A percentile compares a stretch with the other conserved stretches of the same genome.
phyloP scores from a whole-genome alignment of 64 coral and sea anemone genomes.

The Pocillopora verrucosa region DNA sequence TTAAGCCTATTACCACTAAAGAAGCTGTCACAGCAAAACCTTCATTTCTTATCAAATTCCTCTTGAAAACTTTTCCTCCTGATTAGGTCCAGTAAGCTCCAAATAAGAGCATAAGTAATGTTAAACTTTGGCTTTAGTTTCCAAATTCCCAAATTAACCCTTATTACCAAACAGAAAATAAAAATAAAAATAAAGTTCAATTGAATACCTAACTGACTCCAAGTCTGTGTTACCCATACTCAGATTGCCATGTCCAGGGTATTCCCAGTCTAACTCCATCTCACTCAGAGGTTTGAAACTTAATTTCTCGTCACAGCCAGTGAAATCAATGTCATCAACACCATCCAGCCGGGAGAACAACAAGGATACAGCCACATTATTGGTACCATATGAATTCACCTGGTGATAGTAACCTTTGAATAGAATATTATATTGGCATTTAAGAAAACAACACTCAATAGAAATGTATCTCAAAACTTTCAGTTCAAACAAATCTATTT shows the following conservation, averaged over 20 bases:
- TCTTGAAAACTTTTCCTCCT: no score
- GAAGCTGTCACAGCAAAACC: no score
- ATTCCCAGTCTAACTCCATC: constrained; percentile 92
- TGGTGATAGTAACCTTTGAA: constrained; percentile 91
- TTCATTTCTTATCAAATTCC: no score
- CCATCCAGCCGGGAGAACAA: constrained; percentile 83
- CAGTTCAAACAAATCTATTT: no score
- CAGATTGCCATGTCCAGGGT: constrained; percentile 81
- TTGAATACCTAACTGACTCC: constrained; percentile 65
- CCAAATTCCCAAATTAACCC: no score
- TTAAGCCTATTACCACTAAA: no score
- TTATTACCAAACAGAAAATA: not conserved
- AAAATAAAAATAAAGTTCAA: not conserved
- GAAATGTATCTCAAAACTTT: no score
- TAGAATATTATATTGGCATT: no score
- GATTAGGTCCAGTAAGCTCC: no score
- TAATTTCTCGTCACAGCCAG: constrained; percentile 56
- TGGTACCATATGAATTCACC: constrained; percentile 83
- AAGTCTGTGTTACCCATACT: constrained; percentile 90
- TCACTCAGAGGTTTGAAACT: constrained; percentile 69
- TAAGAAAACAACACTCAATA: no score
- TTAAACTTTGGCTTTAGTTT: no score
- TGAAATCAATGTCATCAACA: constrained; percentile 57
- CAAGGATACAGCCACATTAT: constrained; percentile 86
- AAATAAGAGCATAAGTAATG: no score